Conservation (phyloP, 2,113 vertebrate genomes). For the Poeciliopsis turrubarensis region DNA sequence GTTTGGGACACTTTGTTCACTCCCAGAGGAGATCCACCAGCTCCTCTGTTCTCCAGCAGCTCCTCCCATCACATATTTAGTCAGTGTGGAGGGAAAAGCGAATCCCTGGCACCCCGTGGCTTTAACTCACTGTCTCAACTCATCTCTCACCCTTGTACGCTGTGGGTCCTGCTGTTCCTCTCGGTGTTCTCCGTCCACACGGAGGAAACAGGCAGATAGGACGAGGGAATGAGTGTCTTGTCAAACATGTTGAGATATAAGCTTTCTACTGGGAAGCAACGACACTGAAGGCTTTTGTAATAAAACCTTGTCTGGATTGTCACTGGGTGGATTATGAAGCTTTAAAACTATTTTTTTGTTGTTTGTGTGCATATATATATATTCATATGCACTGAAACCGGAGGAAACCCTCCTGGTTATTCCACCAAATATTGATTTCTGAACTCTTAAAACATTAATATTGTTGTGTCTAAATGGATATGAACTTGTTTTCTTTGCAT, state of each 20-base stretch:
- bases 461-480: too few species aligned
- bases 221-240: constrained; percentile 29
- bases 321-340: constrained; percentile 20
- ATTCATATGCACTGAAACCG: too few species aligned
- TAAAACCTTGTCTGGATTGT: constrained; percentile 10
- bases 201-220: constrained; percentile 21
- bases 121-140: constrained; percentile 31
- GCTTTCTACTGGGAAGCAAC: constrained; percentile 7
- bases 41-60: constrained; percentile 27
- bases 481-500: too few species aligned
- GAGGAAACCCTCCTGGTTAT: too few species aligned
- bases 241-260: constrained; percentile 50
- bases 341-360: background rate
- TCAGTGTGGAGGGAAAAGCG: constrained; percentile 32
- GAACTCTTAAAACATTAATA: too few species aligned
- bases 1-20: constrained; percentile 55
- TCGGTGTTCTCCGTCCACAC: constrained; percentile 18
- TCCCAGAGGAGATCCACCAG: constrained; percentile 50
- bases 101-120: constrained; percentile 15
- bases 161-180: constrained; percentile 19
- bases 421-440: too few species aligned
- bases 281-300: background rate
- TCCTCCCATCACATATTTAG: constrained; percentile 73
- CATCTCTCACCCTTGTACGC: constrained; percentile 18
- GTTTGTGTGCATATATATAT: too few species aligned